These are phyloP conservation scores for Ceratitis capitata DNA, from an alignment of 1,140 invertebrate genomes.

Conservation along the genomic window DNA sequence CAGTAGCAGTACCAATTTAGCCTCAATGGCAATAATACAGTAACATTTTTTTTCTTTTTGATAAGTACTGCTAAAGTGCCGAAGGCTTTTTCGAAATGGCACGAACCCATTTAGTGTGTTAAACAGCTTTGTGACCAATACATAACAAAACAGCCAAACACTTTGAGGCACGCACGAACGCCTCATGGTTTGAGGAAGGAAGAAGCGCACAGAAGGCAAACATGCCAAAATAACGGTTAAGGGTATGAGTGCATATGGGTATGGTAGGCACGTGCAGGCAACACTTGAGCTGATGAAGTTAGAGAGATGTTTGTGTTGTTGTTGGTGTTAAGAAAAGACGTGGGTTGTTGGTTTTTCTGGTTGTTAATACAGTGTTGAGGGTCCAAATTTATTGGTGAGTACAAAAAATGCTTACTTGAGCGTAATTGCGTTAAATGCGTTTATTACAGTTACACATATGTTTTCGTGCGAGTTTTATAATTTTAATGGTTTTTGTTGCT, in stretches of 20 bases:
- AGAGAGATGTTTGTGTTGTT: not conserved
- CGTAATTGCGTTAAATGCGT: conserved; percentile 35
- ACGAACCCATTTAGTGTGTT: conserved; percentile 14
- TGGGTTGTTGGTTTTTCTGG: not conserved
- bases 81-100: conserved; percentile 25
- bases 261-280: conserved; percentile 19
- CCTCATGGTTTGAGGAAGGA: not conserved
- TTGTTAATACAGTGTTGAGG: not conserved
- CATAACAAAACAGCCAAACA: conserved; percentile 1
- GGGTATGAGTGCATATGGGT: not conserved
- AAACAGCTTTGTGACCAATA: conserved; percentile 31
- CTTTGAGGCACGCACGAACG: conserved; percentile 29
- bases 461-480: not conserved
- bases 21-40: not conserved
- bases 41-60: no score
- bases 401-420: conserved; percentile 22
- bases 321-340: not conserved
- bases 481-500: not conserved
- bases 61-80: not conserved
- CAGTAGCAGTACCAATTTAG: not conserved
- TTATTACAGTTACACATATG: conserved; percentile 33
- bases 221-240: not conserved
- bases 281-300: not conserved
- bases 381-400: not conserved
- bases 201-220: not conserved